Base-by-base conservation (phyloP, 2,113 vertebrate genomes). In the Anarrhichthys ocellatus region DNA sequence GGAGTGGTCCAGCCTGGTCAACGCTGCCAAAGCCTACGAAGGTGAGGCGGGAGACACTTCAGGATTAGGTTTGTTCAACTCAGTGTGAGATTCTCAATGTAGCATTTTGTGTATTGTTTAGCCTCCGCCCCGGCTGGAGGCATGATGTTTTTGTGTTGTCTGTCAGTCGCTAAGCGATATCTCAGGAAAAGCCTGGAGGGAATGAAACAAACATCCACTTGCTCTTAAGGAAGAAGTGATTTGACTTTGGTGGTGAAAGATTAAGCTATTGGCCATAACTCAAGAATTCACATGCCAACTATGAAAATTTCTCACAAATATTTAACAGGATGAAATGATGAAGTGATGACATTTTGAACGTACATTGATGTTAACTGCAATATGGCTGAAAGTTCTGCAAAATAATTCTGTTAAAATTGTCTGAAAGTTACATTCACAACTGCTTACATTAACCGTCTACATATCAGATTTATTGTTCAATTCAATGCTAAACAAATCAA, bases 1-100 rank as follows among this genome's bases (percentile, higher is more conserved):
- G 0, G 96, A 99, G 91, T 99, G 97, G 97, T 95, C 97, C 90
- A 99, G 97, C 83, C 93, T 99, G 63, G 97, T 99, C 66, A 97
- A 89, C 0, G 97, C 96, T 0, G 97, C 97, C 66, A 97, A 97
- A 87, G 97, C 96, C 1, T 99, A 96, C 0, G 97, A 99, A 96
- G 97, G 97, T 98, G 86, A 89, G 87, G 50, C 1, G 0, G 34
- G 69, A 77, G 36, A 65, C 64, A 17, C 58, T 14, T 48, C 59
- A 61, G 22, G 46, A 58, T 69, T 82, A 63, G 24, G 52, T 77
- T 74, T 71, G 38, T 78, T 72, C 15, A 63, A 54, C 34, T 50
- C 48, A 18, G 2, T 44, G 38, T 76, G 72, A 40, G 18, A 44
- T 11, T 56, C 9, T 67, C 10, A 1, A 46, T 77, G 15, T 52